Percentiles rank a stretch among this genome's conserved stretches.
These are phyloP conservation scores for Kradibia gibbosae DNA, from an alignment of 1,140 invertebrate species.

Conservation along the genomic window DNA sequence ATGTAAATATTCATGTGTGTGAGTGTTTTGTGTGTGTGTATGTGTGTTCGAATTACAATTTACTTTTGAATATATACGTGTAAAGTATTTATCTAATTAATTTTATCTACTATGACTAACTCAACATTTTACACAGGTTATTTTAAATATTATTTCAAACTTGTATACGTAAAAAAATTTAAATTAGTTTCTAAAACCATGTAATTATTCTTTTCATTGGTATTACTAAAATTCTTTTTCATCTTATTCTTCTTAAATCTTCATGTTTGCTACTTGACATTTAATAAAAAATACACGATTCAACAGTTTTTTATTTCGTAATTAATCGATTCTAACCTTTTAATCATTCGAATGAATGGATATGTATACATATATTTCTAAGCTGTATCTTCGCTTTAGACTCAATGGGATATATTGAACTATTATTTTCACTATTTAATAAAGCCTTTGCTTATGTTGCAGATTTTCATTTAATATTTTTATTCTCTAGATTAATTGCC, in stretches of 20 bases:
- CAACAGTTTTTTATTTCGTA: not conserved
- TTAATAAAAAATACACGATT: not conserved
- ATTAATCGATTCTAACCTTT: constrained; percentile 6
- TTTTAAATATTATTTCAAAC: constrained; percentile 7
- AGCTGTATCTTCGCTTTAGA: not conserved
- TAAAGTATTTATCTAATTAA: not conserved
- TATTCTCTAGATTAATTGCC: constrained; percentile 12
- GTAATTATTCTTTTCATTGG: not conserved
- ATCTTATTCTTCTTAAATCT: not conserved
- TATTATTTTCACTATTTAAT: not conserved
- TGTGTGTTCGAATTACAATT: not conserved
- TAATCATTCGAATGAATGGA: not conserved
- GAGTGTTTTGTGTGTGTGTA: too few relatives aligned
- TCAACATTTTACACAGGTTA: not conserved
- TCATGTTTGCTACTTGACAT: not conserved
- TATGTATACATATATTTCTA: not conserved
- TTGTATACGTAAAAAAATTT: constrained; percentile 14
- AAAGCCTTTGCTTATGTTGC: not conserved
- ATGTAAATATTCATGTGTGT: not conserved
- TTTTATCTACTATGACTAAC: not conserved
- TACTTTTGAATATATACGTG: not conserved
- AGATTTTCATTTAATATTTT: not conserved
- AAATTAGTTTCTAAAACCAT: not conserved
- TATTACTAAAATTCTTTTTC: not conserved
- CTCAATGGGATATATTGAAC: not conserved